These are phyloP conservation scores for Simalia tracyae DNA, from an alignment of 2,797 vertebrate species.

Conservation along the genomic window DNA sequence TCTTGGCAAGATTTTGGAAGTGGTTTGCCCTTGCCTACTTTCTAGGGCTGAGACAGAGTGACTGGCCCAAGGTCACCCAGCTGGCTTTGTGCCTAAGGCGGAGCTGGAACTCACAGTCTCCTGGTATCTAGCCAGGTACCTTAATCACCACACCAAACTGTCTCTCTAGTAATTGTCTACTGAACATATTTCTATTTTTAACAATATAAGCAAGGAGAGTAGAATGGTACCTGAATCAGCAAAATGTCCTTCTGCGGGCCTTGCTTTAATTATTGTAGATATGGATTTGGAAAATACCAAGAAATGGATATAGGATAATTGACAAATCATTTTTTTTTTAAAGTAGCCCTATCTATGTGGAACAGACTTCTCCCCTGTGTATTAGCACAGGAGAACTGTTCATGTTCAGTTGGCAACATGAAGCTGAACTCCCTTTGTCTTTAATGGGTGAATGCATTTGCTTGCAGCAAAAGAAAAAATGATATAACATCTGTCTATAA, in stretches of 20 bases:
- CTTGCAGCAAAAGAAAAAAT: conserved; percentile 24
- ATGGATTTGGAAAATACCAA: conserved; percentile 14
- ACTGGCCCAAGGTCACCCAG: neutral
- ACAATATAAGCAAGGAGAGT: conserved; percentile 1
- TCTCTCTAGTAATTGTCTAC: neutral
- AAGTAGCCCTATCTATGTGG: neutral
- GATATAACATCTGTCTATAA: neutral
- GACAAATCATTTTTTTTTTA: conserved; percentile 5
- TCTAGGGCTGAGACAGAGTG: neutral
- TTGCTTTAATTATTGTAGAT: conserved; percentile 20
- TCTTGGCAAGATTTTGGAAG: neutral
- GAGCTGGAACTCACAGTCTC: neutral
- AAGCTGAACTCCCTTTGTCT: conserved; percentile 27
- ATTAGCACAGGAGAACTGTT: neutral
- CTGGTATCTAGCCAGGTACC: neutral
- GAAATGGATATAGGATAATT: conserved; percentile 13
- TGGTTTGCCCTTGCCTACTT: neutral
- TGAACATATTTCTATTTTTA: neutral
- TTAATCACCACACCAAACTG: neutral
- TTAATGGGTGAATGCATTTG: neutral
- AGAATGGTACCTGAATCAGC: conserved; percentile 27
- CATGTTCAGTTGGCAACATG: neutral
- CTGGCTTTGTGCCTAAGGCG: neutral
- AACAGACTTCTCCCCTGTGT: conserved; percentile 5
- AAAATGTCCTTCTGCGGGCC: neutral